A percentile compares a stretch with the other conserved stretches of the same genome.
phyloP scores from a whole-genome alignment of 1,140 invertebrate species.

The Zaprionus nigranus region DNA sequence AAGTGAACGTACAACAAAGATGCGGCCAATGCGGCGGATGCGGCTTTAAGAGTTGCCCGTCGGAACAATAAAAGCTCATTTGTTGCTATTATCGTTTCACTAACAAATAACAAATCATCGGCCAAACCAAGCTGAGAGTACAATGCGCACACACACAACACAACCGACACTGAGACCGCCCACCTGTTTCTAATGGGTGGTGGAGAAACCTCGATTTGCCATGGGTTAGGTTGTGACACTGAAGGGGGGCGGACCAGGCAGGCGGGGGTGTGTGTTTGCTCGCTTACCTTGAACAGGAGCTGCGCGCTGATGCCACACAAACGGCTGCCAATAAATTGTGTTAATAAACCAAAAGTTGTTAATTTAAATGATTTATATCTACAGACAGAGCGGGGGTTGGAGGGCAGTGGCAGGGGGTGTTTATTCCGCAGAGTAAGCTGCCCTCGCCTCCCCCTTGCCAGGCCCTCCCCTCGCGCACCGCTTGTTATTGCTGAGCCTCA shows the following conservation, averaged over 20 bases:
- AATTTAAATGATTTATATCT: slow-evolving; percentile 84
- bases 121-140: slow-evolving; percentile 31
- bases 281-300: slow-evolving; percentile 55
- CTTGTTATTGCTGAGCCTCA: slow-evolving; percentile 75
- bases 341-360: slow-evolving; percentile 84
- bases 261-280: slow-evolving; percentile 20
- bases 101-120: slow-evolving; percentile 82
- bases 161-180: slow-evolving; percentile 25
- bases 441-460: background rate
- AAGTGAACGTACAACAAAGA: slow-evolving; percentile 44
- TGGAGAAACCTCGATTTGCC: background rate
- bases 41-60: slow-evolving; percentile 64
- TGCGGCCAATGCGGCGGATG: slow-evolving; percentile 17
- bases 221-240: background rate
- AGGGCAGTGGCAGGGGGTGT: background rate
- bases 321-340: slow-evolving; percentile 83
- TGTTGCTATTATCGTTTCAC: slow-evolving; percentile 82
- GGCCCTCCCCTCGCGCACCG: background rate
- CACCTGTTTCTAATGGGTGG: slow-evolving; percentile 27
- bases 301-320: slow-evolving; percentile 73
- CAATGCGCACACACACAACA: slow-evolving; percentile 26
- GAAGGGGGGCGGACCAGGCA: background rate
- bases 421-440: background rate
- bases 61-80: slow-evolving; percentile 82
- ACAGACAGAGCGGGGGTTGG: slow-evolving; percentile 5